Percentiles rank a stretch among this genome's conserved stretches.
phyloP scores from a whole-genome alignment of 2,888 invertebrate genomes.

The Hetaerina titia region DNA sequence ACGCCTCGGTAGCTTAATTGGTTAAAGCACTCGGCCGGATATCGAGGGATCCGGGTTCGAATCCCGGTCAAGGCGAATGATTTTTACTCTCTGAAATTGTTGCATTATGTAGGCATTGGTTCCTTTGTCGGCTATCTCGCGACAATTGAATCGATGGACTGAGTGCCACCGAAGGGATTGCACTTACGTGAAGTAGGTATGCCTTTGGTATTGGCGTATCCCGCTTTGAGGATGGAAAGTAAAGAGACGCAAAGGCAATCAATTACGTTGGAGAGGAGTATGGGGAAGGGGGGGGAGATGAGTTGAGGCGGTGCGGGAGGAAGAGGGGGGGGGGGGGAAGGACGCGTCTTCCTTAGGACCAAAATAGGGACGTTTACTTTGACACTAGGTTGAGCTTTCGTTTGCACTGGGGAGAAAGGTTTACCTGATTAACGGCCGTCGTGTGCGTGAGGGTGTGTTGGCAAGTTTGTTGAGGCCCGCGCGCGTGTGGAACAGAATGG shows the following conservation, averaged over 20 bases:
- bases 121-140: not conserved
- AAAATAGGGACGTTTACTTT: slow-evolving; percentile 27
- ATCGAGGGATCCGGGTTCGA: no score
- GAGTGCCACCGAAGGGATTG: not conserved
- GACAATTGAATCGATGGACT: not conserved
- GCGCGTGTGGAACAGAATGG: not conserved
- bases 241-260: not conserved
- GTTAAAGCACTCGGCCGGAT: no score
- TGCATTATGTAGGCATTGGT: no score
- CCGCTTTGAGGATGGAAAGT: not conserved
- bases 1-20: no score
- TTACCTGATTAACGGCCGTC: slow-evolving; percentile 24
- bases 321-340: not conserved
- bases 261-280: not conserved
- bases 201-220: not conserved
- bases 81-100: no score
- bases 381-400: slow-evolving; percentile 22
- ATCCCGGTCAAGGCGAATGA: no score
- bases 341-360: not conserved
- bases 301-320: not conserved
- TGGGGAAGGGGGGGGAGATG: not conserved
- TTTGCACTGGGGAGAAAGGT: slow-evolving; percentile 16
- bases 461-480: slow-evolving; percentile 19
- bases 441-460: not conserved
- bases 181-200: not conserved